Evolutionary conservation across 1,140 invertebrate species (phyloP), one percentile per base, ranked within the genome.

Genomic region (Pseudomyrmex cubaensis): DNA sequence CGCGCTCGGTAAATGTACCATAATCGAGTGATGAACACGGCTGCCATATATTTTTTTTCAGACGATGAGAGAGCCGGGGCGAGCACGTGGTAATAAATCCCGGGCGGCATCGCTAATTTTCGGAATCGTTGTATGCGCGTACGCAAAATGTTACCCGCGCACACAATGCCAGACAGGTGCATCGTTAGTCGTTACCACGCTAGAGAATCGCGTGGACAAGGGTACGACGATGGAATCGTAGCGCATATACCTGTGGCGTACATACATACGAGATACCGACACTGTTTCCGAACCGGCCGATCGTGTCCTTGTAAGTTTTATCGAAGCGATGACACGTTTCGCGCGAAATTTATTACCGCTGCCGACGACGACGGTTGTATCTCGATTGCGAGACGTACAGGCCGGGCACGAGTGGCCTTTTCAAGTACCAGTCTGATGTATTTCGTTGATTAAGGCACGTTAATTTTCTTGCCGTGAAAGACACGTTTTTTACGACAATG

Each of bases 291-390:
- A 59, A 74, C 50, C 76, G 61, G n/a, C 61, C 62, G 54, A 64
- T 83, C 74, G 72, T 72, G 82, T 61, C 73, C 82, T 83, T 78
- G 82, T 83, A 62, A 78, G 12, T 83, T 83, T 83, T 78, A 83
- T 78, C 74, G 82, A 20, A 9, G 52, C 74, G 82, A 83, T 77
- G 82, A 61, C 73, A 66, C 63, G 73, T 66, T 77, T 76, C 74
- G 52, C 25, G 62, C 35, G 35, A 78, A 78, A 83, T 83, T 83
- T 83, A 83, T 78, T 52, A 57, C 48, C 69, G 48, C 35, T 15
- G 57, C 13, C 57, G 57, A 20, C 77, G 48, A 20, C 77, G 56
- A 62, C 56, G 61, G 35, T 57, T 77, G 73, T 76, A 83, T 83
- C 82, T 57, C 62, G 80, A 35, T 75, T 57, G 50, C 17, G 69